Percentiles rank a stretch among this genome's conserved stretches.
Evolutionary conservation across 2,113 vertebrate species (phyloP).

Genomic region (Heptranchias perlo): DNA sequence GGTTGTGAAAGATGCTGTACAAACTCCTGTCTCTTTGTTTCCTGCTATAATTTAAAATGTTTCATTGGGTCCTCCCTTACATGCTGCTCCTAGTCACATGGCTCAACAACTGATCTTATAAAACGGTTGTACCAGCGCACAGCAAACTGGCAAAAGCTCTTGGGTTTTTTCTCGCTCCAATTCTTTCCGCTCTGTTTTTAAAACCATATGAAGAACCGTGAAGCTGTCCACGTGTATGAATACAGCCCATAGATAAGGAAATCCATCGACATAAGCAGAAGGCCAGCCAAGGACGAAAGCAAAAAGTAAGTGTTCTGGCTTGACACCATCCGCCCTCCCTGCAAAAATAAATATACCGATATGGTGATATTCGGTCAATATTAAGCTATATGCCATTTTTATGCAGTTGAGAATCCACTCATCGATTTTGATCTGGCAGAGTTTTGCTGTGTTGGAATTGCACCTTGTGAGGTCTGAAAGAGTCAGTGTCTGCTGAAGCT

Average conservation of each 20-base stretch:
- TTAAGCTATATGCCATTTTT: not conserved
- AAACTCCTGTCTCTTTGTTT: too few species aligned
- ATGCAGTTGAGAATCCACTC: not conserved
- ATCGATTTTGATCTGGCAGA: not conserved
- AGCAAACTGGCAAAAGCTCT: too few species aligned
- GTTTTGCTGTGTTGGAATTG: not conserved
- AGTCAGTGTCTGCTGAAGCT: not conserved
- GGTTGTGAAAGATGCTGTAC: not conserved
- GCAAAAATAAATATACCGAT: not conserved
- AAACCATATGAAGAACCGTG: too few species aligned
- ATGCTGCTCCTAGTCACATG: too few species aligned
- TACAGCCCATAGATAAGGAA: not conserved
- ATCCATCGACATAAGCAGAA: not conserved
- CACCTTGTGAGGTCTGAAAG: not conserved
- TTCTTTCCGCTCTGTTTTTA: too few species aligned
- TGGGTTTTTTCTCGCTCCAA: too few species aligned
- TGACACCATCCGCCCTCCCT: too few species aligned
- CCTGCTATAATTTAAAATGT: too few species aligned
- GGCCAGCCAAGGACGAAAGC: not conserved
- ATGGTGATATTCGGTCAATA: not conserved
- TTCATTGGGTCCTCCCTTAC: too few species aligned
- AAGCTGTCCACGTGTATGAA: not conserved
- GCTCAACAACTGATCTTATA: too few species aligned
- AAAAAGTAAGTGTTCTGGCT: not conserved
- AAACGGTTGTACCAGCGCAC: too few species aligned